Evolutionary conservation across 64 coral and sea anemone species (phyloP), one percentile per base, ranked within the genome.

Genomic region (Catalaphyllia jardinei): DNA sequence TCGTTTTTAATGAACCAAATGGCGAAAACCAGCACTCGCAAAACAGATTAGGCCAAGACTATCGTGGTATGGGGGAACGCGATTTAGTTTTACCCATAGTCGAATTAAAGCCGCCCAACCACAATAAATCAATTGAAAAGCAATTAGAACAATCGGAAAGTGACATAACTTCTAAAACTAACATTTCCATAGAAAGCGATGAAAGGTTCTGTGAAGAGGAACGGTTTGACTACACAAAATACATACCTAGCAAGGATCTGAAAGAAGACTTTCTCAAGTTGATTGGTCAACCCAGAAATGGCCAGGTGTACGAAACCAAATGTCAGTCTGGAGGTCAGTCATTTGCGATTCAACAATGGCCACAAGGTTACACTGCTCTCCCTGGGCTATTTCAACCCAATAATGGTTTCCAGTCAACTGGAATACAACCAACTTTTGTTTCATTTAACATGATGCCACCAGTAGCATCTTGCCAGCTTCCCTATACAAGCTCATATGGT

Each of bases 151-250:
- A 93, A 84, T 91, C 91, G 60, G 90, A 97, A 80, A 80, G 81
- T 93, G 82, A 91, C 82, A 87, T 76, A 71, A 52, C 86, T 88
- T 89, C 91, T 72, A 82, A 75, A 71, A 90, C 63, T 90, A 88
- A 94, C 28, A 76, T 22, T 63, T 73, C 59, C 49, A 89, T 77
- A 52, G 72, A 71, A 62, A 61, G 31, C 8, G 83, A 82, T 77
- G 84, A 93, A 65, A 31, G 81, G 33, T 54, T 76, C 39, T 31
- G 76, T 29, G 52, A 92, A 83, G 79, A 79, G 80, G 74, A 93
- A 52, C 91, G 89, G 39, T 97, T 97, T 84, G 95, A 97, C 62
- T 97, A 97, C 88, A 94, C 93, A 79, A 97, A 97, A 62, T 97
- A 83, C 65, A 92, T 86, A 74, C 95, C 95, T 16, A 87, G 87